phyloP scores from a whole-genome alignment of 2,797 vertebrate species.

The Meda fulgida region DNA sequence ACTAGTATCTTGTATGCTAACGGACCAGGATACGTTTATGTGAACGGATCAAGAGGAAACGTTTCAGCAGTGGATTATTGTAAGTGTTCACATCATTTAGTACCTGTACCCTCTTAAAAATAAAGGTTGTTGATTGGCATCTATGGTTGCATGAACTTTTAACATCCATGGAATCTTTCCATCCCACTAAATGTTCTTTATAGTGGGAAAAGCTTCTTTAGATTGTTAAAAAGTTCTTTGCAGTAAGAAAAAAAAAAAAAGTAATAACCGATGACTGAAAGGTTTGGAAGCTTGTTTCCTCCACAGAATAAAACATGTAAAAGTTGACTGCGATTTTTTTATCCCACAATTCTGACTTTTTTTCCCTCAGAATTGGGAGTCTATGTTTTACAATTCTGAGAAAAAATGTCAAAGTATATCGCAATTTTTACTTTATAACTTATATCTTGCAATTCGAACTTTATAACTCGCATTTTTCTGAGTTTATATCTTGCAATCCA shows the following conservation, averaged over 20 bases:
- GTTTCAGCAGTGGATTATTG: conserved; percentile 80
- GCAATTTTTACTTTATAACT: too few relatives aligned
- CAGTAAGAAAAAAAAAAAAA: background rate
- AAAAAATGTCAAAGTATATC: too few relatives aligned
- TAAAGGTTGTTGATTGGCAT: background rate
- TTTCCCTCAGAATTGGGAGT: too few relatives aligned
- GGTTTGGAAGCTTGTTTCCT: background rate
- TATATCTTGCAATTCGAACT: too few relatives aligned
- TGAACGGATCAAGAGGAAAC: conserved; percentile 81
- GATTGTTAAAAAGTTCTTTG: background rate
- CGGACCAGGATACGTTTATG: conserved; percentile 80
- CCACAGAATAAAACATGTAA: background rate
- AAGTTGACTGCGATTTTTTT: background rate
- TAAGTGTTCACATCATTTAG: conserved; percentile 65
- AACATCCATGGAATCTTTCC: background rate
- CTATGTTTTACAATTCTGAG: too few relatives aligned
- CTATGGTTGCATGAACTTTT: background rate
- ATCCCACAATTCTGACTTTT: background rate
- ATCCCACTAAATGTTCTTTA: background rate
- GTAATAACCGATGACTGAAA: too few relatives aligned
- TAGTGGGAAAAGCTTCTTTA: background rate
- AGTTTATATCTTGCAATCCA: too few relatives aligned
- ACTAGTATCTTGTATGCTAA: conserved; percentile 86
- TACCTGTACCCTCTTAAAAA: background rate
- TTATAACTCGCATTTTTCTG: too few relatives aligned